Conservation (phyloP, 1,140 invertebrate genomes). For the Drosophila guanche region DNA sequence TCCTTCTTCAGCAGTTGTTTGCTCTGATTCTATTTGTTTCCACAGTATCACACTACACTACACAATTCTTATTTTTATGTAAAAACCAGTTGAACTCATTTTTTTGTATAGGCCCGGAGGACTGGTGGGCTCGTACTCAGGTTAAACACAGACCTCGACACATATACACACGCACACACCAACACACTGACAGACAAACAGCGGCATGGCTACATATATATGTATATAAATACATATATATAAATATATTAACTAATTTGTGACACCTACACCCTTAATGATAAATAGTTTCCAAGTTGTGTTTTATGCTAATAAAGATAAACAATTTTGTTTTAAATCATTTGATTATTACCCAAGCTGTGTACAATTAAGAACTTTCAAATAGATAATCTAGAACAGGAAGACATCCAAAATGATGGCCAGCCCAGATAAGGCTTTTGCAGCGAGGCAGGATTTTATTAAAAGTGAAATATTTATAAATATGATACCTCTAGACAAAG, state of each 20-base stretch:
- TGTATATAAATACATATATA: not conserved
- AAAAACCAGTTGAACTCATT: constrained; percentile 5
- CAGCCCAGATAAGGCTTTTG: too few species aligned
- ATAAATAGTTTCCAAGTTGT: constrained; percentile 68
- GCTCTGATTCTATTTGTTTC: constrained; percentile 27
- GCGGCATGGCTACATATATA: constrained; percentile 41
- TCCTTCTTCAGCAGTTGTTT: constrained; percentile 16
- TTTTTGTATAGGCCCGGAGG: constrained; percentile 5
- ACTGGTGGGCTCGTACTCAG: constrained; percentile 52
- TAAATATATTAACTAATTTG: constrained; percentile 52
- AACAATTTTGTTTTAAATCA: constrained; percentile 56
- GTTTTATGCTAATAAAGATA: constrained; percentile 66
- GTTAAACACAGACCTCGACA: constrained; percentile 41
- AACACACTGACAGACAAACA: constrained; percentile 30
- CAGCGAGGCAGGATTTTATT: too few species aligned
- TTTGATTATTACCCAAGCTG: too few species aligned
- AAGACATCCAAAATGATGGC: too few species aligned
- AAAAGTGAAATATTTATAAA: too few species aligned
- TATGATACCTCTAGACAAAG: too few species aligned
- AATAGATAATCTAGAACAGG: too few species aligned
- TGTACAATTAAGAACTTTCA: too few species aligned
- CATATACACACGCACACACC: constrained; percentile 39
- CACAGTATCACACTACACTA: constrained; percentile 2
- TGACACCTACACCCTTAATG: constrained; percentile 34
- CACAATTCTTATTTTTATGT: constrained; percentile 20